Evolutionary conservation across 1,140 invertebrate genomes (phyloP).

Genomic region (Zaprionus taronus): DNA sequence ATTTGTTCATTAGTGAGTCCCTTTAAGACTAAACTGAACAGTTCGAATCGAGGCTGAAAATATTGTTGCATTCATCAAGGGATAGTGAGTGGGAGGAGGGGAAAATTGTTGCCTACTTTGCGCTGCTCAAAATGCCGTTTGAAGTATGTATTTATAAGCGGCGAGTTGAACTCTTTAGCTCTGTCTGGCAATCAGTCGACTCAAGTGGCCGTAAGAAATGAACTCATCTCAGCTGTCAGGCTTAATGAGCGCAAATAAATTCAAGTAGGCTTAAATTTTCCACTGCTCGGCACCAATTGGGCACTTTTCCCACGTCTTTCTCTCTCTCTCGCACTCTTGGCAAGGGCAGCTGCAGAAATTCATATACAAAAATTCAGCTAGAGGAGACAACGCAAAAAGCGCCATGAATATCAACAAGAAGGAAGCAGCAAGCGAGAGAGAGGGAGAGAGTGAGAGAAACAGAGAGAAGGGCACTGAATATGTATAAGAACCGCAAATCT

Average conservation of each 20-base stretch:
- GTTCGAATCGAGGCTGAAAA: conserved; percentile 44
- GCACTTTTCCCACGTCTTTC: conserved; percentile 38
- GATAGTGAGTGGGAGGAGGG: not conserved
- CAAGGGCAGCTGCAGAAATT: conserved; percentile 56
- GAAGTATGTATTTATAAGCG: conserved; percentile 29
- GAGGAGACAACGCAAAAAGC: conserved; percentile 54
- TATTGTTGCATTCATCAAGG: conserved; percentile 27
- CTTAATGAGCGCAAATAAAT: conserved; percentile 80
- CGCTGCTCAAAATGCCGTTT: conserved; percentile 18
- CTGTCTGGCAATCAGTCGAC: conserved; percentile 41
- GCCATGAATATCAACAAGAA: conserved; percentile 58
- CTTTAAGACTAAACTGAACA: conserved; percentile 18
- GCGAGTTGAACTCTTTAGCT: conserved; percentile 42
- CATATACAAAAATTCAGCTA: conserved; percentile 66
- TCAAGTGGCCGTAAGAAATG: conserved; percentile 50
- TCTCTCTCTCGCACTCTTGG: conserved; percentile 7
- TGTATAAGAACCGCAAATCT: conserved; percentile 54
- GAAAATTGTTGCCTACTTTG: conserved; percentile 16
- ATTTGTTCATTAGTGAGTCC: conserved; percentile 77
- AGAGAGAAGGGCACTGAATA: conserved; percentile 19
- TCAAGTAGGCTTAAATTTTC: conserved; percentile 80
- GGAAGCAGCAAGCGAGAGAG: not conserved
- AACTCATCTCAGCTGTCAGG: conserved; percentile 73
- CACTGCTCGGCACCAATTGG: conserved; percentile 50
- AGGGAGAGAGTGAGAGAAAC: not conserved